Evolutionary conservation across 2,113 vertebrate species (phyloP).

Genomic region (Zapus hudsonius): DNA sequence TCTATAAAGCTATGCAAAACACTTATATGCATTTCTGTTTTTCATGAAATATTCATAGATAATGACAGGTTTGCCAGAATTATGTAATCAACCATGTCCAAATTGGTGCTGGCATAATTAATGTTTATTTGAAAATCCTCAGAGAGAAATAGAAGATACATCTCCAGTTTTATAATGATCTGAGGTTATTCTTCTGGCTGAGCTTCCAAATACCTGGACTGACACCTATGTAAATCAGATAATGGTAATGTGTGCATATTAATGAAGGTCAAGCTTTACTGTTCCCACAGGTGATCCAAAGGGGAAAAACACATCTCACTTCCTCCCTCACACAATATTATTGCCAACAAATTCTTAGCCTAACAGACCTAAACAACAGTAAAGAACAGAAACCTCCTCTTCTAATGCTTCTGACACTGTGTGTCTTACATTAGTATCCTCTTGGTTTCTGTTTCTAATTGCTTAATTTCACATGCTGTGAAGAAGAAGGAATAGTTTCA

Average conservation of each 20-base stretch:
- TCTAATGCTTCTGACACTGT: background rate
- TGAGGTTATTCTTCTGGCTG: slow-evolving; percentile 82
- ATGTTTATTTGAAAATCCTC: slow-evolving; percentile 83
- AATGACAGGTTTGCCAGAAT: slow-evolving; percentile 79
- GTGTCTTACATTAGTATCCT: slow-evolving; percentile 56
- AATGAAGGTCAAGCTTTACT: slow-evolving; percentile 84
- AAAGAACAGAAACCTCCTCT: slow-evolving; percentile 50
- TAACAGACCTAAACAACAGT: slow-evolving; percentile 36
- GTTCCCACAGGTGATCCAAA: slow-evolving; percentile 77
- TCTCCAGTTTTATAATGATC: slow-evolving; percentile 84
- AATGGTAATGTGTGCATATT: slow-evolving; percentile 86
- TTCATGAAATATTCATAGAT: slow-evolving; percentile 61
- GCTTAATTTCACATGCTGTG: slow-evolving; percentile 13
- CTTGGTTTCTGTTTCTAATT: slow-evolving; percentile 45
- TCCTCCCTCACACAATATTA: slow-evolving; percentile 68
- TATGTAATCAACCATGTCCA: slow-evolving; percentile 77
- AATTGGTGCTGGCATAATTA: slow-evolving; percentile 83
- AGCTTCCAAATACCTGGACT: slow-evolving; percentile 85
- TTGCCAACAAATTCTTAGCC: slow-evolving; percentile 75
- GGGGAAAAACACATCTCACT: background rate
- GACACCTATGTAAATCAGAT: slow-evolving; percentile 86
- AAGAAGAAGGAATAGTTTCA: no score
- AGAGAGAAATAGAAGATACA: slow-evolving; percentile 80
- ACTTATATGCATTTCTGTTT: slow-evolving; percentile 63
- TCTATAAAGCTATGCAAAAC: slow-evolving; percentile 47